Conservation (phyloP, 2,113 vertebrate genomes). For the Gorsachius goisagi region DNA sequence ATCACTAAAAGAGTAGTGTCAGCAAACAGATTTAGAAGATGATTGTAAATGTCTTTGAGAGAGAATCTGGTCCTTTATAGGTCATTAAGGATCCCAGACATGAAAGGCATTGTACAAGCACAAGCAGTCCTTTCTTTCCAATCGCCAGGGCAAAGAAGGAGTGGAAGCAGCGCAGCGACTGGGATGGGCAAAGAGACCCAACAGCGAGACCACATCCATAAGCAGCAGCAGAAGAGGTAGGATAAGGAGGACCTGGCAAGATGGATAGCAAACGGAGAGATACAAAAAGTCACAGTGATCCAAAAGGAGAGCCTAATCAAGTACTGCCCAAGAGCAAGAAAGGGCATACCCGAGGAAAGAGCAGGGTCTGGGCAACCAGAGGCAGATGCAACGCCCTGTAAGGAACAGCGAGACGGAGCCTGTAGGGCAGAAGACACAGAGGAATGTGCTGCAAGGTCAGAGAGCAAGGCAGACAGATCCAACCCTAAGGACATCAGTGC, state of each 20-base stretch:
- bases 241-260: neutral
- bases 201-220: accelerated
- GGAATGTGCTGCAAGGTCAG: conserved; percentile 44
- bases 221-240: neutral
- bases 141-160: neutral
- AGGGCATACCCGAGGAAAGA: neutral
- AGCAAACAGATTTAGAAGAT: neutral
- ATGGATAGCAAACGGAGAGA: neutral
- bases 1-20: neutral
- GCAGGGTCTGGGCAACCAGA: neutral
- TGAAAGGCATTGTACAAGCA: neutral
- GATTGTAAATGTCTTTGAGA: neutral
- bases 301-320: neutral
- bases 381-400: neutral
- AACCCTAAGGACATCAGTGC: neutral
- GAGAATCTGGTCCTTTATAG: neutral
- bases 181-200: neutral
- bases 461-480: neutral
- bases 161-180: neutral
- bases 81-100: neutral
- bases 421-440: neutral
- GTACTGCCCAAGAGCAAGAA: neutral
- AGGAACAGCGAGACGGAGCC: neutral
- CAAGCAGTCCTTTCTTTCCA: neutral
- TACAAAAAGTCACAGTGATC: neutral